Conservation (phyloP, 2,113 vertebrate species). For the Athene noctua region DNA sequence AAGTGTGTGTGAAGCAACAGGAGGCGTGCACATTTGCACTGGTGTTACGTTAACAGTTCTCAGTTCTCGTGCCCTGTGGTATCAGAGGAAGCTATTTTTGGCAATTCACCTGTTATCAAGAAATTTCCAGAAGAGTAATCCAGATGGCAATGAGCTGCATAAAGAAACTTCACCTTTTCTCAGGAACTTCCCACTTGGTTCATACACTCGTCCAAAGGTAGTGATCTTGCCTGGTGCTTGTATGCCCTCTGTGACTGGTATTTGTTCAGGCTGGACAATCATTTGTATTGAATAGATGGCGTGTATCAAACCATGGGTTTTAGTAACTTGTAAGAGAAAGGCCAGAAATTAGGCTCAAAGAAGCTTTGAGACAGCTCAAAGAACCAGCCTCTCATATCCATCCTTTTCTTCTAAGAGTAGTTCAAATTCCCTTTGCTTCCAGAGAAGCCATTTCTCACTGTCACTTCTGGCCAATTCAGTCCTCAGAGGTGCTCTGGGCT, state of each 20-base stretch:
- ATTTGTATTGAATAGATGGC: background rate
- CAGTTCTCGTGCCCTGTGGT: background rate
- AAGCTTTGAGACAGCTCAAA: background rate
- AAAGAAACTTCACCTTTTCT: background rate
- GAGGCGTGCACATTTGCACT: background rate
- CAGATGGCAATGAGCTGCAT: background rate
- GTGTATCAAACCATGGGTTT: background rate
- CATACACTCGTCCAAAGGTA: background rate
- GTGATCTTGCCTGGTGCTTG: background rate
- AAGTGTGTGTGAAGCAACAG: background rate
- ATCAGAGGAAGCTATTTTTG: background rate
- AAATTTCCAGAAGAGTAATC: background rate
- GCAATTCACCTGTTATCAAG: background rate
- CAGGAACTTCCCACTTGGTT: background rate
- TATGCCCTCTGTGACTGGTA: background rate
- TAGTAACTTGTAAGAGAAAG: background rate
- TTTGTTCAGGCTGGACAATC: background rate
- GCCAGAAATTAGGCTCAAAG: background rate
- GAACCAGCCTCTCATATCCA: background rate
- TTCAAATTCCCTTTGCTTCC: background rate
- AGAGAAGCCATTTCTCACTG: background rate
- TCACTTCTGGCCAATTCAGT: background rate
- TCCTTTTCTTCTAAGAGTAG: background rate
- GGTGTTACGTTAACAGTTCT: background rate
- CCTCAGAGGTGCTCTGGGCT: background rate